These are phyloP conservation scores for Caenorhabditis doughertyi DNA, from an alignment of 2,888 invertebrate genomes.

Conservation along the genomic window DNA sequence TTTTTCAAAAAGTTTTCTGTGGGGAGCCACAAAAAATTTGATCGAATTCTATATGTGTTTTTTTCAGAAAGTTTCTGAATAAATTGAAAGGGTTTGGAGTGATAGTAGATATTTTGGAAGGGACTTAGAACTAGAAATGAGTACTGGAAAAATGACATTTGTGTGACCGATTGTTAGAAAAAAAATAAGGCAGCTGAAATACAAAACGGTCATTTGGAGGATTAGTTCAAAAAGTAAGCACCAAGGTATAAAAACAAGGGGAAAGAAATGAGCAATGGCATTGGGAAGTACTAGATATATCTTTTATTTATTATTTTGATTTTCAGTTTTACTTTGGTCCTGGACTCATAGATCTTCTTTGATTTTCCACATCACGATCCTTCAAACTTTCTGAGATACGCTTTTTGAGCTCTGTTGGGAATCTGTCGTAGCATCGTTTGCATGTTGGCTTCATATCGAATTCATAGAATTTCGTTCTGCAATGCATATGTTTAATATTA, in stretches of 20 bases:
- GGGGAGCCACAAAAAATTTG: slow-evolving; percentile 44
- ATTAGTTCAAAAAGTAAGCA: slow-evolving; percentile 31
- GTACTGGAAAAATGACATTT: slow-evolving; percentile 32
- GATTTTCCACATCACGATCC: slow-evolving; percentile 71
- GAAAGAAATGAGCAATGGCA: slow-evolving; percentile 56
- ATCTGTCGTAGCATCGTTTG: slow-evolving; percentile 97
- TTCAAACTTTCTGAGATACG: slow-evolving; percentile 86
- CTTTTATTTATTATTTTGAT: background rate
- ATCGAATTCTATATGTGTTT: slow-evolving; percentile 26
- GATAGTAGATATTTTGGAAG: slow-evolving; percentile 9
- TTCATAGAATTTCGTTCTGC: slow-evolving; percentile 94
- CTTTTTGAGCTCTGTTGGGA: slow-evolving; percentile 94
- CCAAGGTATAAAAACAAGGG: slow-evolving; percentile 51
- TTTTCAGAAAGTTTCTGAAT: slow-evolving; percentile 56
- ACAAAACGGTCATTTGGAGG: slow-evolving; percentile 13
- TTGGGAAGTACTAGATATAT: background rate
- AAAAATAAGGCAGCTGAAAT: slow-evolving; percentile 23
- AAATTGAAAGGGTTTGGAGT: background rate
- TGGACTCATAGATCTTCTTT: slow-evolving; percentile 68
- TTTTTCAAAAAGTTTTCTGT: slow-evolving; percentile 42
- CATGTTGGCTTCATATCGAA: slow-evolving; percentile 98
- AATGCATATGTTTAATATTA: slow-evolving; percentile 44
- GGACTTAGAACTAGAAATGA: slow-evolving; percentile 41
- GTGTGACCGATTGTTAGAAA: slow-evolving; percentile 41
- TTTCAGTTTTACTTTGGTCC: slow-evolving; percentile 43